Evolutionary conservation across 1,140 invertebrate species (phyloP).

Genomic region (Anastrepha obliqua): DNA sequence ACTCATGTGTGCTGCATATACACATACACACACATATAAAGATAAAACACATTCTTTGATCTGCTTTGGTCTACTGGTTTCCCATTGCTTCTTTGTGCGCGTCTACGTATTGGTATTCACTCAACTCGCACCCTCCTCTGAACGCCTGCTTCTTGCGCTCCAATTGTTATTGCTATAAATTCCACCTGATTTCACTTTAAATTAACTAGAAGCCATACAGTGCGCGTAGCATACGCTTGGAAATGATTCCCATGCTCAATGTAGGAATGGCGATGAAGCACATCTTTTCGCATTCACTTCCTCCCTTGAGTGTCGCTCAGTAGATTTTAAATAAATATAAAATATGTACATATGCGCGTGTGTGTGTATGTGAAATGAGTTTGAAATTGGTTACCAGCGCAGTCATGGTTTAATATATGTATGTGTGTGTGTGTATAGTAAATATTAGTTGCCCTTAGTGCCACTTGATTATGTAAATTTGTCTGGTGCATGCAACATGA

Average conservation of each 20-base stretch:
- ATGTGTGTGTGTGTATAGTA: neutral
- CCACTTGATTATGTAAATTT: neutral
- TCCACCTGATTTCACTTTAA: constrained; percentile 45
- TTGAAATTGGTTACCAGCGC: neutral
- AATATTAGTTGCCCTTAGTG: neutral
- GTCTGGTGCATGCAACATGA: constrained; percentile 32
- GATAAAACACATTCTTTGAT: neutral
- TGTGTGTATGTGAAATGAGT: neutral
- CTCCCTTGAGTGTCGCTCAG: neutral
- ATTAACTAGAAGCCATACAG: constrained; percentile 32
- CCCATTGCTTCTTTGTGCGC: neutral
- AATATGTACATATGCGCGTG: neutral
- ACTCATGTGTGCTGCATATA: neutral
- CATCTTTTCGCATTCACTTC: constrained; percentile 26
- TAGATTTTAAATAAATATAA: neutral
- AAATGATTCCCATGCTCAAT: constrained; percentile 9
- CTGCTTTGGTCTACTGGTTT: neutral
- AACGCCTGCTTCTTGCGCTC: neutral
- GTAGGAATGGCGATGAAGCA: neutral
- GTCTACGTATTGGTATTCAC: neutral
- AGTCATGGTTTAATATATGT: neutral
- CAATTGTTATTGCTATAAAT: constrained; percentile 2
- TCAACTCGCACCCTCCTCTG: neutral
- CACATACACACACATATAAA: neutral
- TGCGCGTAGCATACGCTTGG: constrained; percentile 6